Base-by-base conservation (phyloP, 2,888 invertebrate species). In the Cephus spinipes region DNA sequence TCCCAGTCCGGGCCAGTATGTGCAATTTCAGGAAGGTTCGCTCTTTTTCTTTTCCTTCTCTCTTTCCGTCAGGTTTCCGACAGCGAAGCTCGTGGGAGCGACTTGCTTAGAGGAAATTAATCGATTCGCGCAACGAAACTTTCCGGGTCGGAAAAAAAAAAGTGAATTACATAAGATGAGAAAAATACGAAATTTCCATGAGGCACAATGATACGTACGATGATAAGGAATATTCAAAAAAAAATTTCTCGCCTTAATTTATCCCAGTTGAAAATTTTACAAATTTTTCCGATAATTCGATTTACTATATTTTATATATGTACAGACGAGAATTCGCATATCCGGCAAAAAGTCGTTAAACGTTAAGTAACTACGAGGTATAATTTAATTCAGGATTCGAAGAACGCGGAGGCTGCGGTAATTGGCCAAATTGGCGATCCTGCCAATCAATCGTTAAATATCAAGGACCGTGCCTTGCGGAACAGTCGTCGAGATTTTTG, bases 401-500 rank as follows among this genome's bases (percentile, higher is more conserved):
- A 90, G 85, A 83, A 81, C 86, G 83, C 71, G 71, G 71, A n/a
- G 71, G 55, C 55, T 33, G 80, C 82, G 85, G 85, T 89, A 90
- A 90, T 90, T 90, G 88, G 85, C 86, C 83, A 89, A 90, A 90
- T 90, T 90, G 88, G 84, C 86, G 89, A 90, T 89, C 86, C 90
- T 89, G 90, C 89, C 90, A 90, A 90, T 90, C 90, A 90, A 90
- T 90, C 87, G 85, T 85, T 85, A 87, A 88, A 87, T 87, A 90
- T 88, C 88, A 88, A 89, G 86, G 87, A 86, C 85, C 74, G 71
- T 40, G 79, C 30, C 31, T 75, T 3, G 12, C 68, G 75, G 30
- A 32, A 75, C 55, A 12, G 74, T 33, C 34, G 0, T 30, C 30
- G 32, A 30, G 68, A 77, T 80, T 77, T 74, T 77, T 77, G 77